Conservation (phyloP, 2,797 vertebrate genomes). For the Triplophysa bombifrons region DNA sequence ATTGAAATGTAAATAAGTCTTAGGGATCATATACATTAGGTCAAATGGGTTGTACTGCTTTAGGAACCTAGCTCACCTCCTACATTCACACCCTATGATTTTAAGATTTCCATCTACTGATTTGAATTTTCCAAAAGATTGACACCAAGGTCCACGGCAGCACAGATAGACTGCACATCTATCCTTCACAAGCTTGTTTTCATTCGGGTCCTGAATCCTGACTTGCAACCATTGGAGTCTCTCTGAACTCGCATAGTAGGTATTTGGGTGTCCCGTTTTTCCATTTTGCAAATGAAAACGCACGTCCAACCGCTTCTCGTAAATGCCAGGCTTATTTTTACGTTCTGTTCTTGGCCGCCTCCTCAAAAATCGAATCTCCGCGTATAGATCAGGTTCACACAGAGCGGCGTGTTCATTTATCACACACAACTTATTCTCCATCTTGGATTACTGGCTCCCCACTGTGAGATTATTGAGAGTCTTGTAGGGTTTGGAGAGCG, state of each 20-base stretch:
- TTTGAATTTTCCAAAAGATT: not conserved
- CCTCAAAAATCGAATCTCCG: conserved; percentile 30
- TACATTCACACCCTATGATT: not conserved
- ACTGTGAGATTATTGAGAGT: conserved; percentile 36
- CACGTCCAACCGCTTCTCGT: not conserved
- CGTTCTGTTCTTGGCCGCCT: not conserved
- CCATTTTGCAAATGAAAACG: not conserved
- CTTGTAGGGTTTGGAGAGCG: conserved; percentile 55
- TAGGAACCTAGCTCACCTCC: not conserved
- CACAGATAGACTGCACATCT: not conserved
- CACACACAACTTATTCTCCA: conserved; percentile 30
- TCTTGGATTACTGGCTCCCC: conserved; percentile 43
- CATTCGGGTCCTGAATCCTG: not conserved
- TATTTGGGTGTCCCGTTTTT: not conserved
- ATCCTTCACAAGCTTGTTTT: not conserved
- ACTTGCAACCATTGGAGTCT: not conserved
- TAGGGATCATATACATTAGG: not conserved
- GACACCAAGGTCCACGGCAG: not conserved
- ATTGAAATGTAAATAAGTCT: not conserved
- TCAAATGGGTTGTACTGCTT: not conserved
- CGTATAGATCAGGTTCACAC: conserved; percentile 16
- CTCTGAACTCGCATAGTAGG: not conserved
- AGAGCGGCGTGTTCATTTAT: conserved; percentile 21
- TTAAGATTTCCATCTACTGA: not conserved
- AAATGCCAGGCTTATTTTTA: conserved; percentile 1